Conservation (phyloP, 2,888 invertebrate genomes). For the Drosophila prolongata region DNA sequence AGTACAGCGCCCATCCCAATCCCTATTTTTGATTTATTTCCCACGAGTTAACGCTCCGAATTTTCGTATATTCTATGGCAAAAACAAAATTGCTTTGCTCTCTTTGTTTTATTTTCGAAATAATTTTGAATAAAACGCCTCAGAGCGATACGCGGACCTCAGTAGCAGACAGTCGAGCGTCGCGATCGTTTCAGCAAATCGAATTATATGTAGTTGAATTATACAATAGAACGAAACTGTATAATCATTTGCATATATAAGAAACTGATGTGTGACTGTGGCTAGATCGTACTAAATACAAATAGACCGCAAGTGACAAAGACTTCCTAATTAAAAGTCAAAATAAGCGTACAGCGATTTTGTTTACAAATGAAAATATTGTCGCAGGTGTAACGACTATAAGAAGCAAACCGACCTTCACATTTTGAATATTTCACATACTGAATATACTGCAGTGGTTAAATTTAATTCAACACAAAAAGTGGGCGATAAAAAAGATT, state of each 20-base stretch:
- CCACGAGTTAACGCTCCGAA: conserved; percentile 39
- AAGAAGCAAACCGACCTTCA: conserved; percentile 59
- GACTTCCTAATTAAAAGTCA: conserved; percentile 52
- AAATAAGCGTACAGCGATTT: conserved; percentile 5
- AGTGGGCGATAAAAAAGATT: too few relatives aligned
- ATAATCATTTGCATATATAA: conserved; percentile 40
- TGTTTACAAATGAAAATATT: conserved; percentile 22
- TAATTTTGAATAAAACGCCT: conserved; percentile 57
- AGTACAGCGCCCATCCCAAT: neutral
- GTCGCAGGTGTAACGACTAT: conserved; percentile 26
- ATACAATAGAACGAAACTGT: conserved; percentile 19
- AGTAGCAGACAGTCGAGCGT: conserved; percentile 70
- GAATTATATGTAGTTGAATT: conserved; percentile 32
- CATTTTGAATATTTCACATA: conserved; percentile 7
- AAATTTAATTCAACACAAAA: conserved; percentile 9
- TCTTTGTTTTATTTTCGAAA: conserved; percentile 62
- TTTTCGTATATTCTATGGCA: conserved; percentile 1
- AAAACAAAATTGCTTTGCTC: conserved; percentile 11
- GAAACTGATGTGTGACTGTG: conserved; percentile 35
- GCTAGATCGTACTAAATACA: conserved; percentile 20
- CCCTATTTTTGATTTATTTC: conserved; percentile 41
- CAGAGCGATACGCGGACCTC: conserved; percentile 53
- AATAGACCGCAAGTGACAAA: conserved; percentile 38
- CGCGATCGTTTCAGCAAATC: conserved; percentile 65
- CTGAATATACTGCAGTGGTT: conserved; percentile 6